phyloP scores from a whole-genome alignment of 2,797 vertebrate species.

The Sparus aurata region DNA sequence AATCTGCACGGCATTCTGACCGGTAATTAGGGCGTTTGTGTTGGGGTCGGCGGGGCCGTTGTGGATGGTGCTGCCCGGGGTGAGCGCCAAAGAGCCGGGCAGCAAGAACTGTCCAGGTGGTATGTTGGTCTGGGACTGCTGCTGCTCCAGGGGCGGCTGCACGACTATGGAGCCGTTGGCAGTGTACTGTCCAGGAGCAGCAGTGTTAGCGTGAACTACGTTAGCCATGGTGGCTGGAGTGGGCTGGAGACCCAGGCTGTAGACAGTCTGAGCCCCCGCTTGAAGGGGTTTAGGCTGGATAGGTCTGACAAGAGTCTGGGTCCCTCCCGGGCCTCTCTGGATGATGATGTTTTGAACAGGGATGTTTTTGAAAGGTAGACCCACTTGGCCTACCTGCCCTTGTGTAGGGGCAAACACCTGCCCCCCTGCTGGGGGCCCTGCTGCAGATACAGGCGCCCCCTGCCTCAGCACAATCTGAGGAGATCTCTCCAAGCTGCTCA shows the following conservation, averaged over 20 bases:
- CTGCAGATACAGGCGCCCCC: conserved; percentile 85
- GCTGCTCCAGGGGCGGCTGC: conserved; percentile 92
- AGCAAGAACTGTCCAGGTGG: conserved; percentile 93
- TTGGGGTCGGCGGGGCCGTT: conserved; percentile 90
- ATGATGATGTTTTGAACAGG: conserved; percentile 99
- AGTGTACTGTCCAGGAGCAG: conserved; percentile 88
- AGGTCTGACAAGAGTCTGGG: conserved; percentile 91
- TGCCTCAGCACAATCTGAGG: conserved; percentile 96
- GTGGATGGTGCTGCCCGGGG: conserved; percentile 89
- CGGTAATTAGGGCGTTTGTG: conserved; percentile 90
- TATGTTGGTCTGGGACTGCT: conserved; percentile 82
- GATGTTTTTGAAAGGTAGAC: conserved; percentile 96
- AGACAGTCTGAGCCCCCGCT: conserved; percentile 91
- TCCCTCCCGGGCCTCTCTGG: conserved; percentile 92
- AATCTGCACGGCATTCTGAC: conserved; percentile 93
- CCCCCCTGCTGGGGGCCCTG: conserved; percentile 85
- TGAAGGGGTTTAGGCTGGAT: conserved; percentile 98
- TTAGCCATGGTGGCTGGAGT: conserved; percentile 71
- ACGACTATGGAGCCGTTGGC: conserved; percentile 93
- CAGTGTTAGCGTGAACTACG: conserved; percentile 73
- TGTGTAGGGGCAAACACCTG: conserved; percentile 91
- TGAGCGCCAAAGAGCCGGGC: conserved; percentile 91
- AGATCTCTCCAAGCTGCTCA: conserved; percentile 93
- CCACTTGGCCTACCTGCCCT: conserved; percentile 91
- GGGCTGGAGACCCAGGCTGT: conserved; percentile 91